Evolutionary conservation across 2,113 vertebrate genomes (phyloP), one percentile per base, ranked within the genome.

Genomic region (Sylvia atricapilla): DNA sequence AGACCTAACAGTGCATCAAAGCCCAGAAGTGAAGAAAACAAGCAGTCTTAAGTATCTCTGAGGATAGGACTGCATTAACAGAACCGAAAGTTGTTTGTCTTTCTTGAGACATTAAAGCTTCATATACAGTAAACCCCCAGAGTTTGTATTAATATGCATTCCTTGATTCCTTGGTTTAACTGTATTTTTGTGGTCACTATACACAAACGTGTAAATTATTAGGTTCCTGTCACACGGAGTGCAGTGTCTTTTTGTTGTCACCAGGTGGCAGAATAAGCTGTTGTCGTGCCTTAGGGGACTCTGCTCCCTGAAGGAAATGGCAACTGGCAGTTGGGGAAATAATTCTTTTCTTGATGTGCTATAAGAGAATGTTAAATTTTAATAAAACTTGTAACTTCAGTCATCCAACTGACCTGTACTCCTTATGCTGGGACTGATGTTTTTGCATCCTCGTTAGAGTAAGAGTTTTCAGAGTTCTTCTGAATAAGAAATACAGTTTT

Each of bases 231-330:
- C 25, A 17, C 44, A 28, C 58, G 35, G 41, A 5, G 2, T 83
- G 88, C 69, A 56, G 2, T 78, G 90, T 35, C 59, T 35, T 13
- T 27, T n/a, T 58, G 4, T 37, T 73, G 75, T 73, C 96, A 93
- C n/a, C 62, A 92, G 96, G 47, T 94, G 97, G 93, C 91, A 63
- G 1, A 43, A 74, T 4, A 84, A 90, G 43, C 62, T 43, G 9
- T 5, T 17, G 23, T 39, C 22, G 8, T 17, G 35, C 17, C 10
- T 28, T 13, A 10, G 30, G 33, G 24, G 25, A 39, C 11, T 30
- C 28, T 21, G 4, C n/a, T 87, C 10, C 16, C 33, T 35, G 50
- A 70, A 90, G 20, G 24, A 72, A 75, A 33, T 8, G 37, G 33
- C 52, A 59, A 21, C 44, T 64, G 37, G 17, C 28, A 25, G 31